A percentile compares a stretch with the other conserved stretches of the same genome.
Conservation (phyloP, 2,113 vertebrate genomes). For the Carassius auratus region DNA sequence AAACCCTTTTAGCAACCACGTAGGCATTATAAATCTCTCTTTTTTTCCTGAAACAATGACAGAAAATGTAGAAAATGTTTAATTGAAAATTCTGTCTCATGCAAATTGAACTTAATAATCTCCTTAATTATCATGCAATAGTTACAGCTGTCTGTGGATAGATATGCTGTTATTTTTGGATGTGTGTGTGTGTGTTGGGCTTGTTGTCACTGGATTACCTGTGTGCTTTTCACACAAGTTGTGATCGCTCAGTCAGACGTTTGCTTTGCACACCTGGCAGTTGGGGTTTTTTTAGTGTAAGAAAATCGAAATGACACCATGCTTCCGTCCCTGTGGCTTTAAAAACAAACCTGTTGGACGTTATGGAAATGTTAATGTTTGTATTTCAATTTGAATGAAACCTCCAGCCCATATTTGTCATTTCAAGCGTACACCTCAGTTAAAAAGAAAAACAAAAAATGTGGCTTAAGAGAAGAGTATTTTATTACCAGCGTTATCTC, state of each 20-base stretch:
- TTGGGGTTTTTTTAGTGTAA: neutral
- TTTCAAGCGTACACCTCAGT: conserved; percentile 27
- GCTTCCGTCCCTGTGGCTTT: neutral
- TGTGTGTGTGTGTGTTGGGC: conserved; percentile 7
- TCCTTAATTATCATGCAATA: conserved; percentile 29
- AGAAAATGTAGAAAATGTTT: no score
- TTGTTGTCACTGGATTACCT: conserved; percentile 55
- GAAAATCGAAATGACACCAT: neutral
- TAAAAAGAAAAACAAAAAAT: neutral
- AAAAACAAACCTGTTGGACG: conserved; percentile 25
- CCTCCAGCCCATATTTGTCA: conserved; percentile 6
- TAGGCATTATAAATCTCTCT: conserved; percentile 12
- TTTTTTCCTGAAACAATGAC: neutral
- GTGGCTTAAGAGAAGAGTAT: neutral
- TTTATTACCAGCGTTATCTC: neutral
- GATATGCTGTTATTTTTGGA: conserved; percentile 53
- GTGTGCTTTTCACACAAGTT: neutral
- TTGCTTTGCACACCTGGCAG: conserved; percentile 61
- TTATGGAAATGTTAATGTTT: conserved; percentile 47
- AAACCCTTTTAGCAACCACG: neutral
- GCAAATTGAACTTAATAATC: neutral
- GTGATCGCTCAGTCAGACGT: conserved; percentile 38
- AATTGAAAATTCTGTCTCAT: neutral
- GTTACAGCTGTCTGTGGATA: conserved; percentile 60
- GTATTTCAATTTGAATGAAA: conserved; percentile 42